A percentile compares a stretch with the other conserved stretches of the same genome.
phyloP scores from a whole-genome alignment of 2,113 vertebrate species.

The Ictidomys tridecemlineatus region DNA sequence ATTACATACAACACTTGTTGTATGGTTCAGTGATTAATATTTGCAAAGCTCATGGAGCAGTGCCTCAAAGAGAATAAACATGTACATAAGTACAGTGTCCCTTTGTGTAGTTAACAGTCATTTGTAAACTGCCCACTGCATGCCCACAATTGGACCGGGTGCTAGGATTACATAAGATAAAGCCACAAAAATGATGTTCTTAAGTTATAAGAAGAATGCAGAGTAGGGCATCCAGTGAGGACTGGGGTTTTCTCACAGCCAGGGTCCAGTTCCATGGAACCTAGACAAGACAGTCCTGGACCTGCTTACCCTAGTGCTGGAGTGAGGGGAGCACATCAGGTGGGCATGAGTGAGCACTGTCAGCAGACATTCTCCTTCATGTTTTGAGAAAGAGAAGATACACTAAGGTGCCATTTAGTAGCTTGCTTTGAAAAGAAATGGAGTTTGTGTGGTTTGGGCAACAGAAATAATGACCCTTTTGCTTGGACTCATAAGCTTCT shows the following conservation, averaged over 20 bases:
- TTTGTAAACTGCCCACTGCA: not conserved
- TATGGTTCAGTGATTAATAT: slow-evolving; percentile 24
- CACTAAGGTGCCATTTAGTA: not conserved
- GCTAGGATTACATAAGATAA: not conserved
- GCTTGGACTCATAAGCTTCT: not conserved
- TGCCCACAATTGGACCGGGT: not conserved
- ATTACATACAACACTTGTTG: not conserved
- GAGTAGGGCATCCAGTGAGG: not conserved
- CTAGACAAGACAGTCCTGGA: not conserved
- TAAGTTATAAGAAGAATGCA: not conserved
- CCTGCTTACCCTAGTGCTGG: not conserved
- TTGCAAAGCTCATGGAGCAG: slow-evolving; percentile 31
- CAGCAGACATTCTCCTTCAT: not conserved
- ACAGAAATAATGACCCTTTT: slow-evolving; percentile 37
- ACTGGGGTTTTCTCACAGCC: not conserved
- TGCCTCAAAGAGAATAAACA: not conserved
- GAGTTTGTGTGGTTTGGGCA: not conserved
- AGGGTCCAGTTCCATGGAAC: not conserved
- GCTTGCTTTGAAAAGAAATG: not conserved
- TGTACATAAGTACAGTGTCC: not conserved
- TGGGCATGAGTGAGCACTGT: not conserved
- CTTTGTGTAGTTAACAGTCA: slow-evolving; percentile 10
- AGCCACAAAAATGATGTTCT: not conserved
- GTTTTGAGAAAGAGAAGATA: not conserved
- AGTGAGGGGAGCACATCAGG: not conserved